Evolutionary conservation across 2,888 invertebrate genomes (phyloP).

Genomic region (Acanthoscelides obtectus): DNA sequence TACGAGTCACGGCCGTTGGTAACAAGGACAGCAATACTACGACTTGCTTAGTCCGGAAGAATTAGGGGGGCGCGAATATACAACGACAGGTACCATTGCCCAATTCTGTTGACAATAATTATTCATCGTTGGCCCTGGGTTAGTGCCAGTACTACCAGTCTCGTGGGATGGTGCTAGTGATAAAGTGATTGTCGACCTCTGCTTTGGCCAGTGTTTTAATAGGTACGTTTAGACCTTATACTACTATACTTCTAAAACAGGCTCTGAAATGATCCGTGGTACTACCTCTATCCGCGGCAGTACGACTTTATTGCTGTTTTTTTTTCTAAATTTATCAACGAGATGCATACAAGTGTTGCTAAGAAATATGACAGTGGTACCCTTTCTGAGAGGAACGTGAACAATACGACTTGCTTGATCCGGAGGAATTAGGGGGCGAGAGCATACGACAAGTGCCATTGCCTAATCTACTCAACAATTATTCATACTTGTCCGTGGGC

Average conservation of each 20-base stretch:
- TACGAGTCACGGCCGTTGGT: too few relatives aligned
- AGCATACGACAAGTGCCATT: background rate
- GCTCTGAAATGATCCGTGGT: too few relatives aligned
- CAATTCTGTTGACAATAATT: background rate
- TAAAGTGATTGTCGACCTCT: background rate
- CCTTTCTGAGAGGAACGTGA: background rate
- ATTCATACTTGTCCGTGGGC: background rate
- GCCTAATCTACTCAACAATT: background rate
- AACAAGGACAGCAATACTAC: background rate
- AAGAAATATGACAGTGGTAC: too few relatives aligned
- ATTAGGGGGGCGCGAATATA: background rate
- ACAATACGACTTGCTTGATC: background rate
- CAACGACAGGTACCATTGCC: background rate
- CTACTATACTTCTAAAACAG: too few relatives aligned
- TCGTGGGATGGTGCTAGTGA: background rate
- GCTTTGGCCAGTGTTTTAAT: too few relatives aligned
- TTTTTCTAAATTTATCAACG: too few relatives aligned
- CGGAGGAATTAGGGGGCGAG: background rate
- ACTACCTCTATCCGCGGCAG: too few relatives aligned
- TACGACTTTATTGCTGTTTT: too few relatives aligned
- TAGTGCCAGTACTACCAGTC: background rate
- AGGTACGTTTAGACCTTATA: too few relatives aligned
- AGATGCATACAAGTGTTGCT: too few relatives aligned
- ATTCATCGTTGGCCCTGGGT: background rate
- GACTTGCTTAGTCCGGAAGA: background rate